These are phyloP conservation scores for Platichthys flesus DNA, from an alignment of 2,113 vertebrate species.

Conservation along the genomic window DNA sequence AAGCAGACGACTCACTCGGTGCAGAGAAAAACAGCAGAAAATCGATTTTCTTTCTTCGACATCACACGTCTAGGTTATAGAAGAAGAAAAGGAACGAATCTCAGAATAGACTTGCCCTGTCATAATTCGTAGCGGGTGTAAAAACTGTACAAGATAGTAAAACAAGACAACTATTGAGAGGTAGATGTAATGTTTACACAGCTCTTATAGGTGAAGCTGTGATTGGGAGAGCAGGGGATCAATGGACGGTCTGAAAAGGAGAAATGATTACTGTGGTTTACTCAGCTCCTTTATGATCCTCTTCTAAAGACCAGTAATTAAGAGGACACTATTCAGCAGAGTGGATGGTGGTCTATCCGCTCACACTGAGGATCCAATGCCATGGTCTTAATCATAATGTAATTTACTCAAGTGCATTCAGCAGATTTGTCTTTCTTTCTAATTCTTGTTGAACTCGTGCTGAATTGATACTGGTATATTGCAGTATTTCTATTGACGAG, in stretches of 20 bases:
- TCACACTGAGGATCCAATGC: conserved; percentile 26
- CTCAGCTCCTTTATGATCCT: conserved; percentile 20
- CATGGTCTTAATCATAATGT: conserved; percentile 37
- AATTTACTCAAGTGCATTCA: conserved; percentile 19
- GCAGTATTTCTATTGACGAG: too few species aligned
- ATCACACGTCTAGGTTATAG: background rate
- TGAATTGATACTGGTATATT: too few species aligned
- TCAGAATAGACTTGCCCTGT: background rate
- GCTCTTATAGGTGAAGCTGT: conserved; percentile 3
- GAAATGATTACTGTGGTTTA: conserved; percentile 16
- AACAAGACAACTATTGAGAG: background rate
- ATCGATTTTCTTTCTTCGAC: background rate
- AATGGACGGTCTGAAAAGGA: conserved; percentile 47
- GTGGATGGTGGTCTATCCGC: background rate
- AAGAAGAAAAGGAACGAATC: background rate
- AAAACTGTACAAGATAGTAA: too few species aligned
- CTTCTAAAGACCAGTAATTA: conserved; percentile 49
- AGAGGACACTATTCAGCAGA: conserved; percentile 26
- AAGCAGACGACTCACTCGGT: background rate
- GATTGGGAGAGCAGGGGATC: conserved; percentile 26
- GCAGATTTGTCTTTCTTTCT: too few species aligned
- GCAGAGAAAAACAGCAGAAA: background rate
- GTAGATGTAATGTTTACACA: background rate
- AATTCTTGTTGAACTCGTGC: too few species aligned
- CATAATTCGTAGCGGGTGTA: too few species aligned